Conservation (phyloP, 1,140 invertebrate species). For the Lucilia cuprina region DNA sequence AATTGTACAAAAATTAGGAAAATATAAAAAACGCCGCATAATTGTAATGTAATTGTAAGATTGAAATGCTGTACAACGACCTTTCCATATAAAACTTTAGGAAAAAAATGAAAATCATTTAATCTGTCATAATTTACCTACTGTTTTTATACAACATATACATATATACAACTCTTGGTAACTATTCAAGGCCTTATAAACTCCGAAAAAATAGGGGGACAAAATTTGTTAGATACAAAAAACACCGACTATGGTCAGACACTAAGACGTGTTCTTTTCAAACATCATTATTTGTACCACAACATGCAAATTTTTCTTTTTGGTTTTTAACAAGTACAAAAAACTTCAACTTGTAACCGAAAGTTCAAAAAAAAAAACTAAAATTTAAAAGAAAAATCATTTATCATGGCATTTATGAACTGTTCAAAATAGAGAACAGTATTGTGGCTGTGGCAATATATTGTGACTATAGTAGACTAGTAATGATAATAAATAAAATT, state of each 20-base stretch:
- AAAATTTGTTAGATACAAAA: not conserved
- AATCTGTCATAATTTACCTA: slow-evolving; percentile 19
- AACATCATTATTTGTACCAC: too few species aligned
- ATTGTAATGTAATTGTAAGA: too few species aligned
- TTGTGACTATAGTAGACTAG: not conserved
- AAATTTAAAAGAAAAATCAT: not conserved
- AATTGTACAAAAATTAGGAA: too few species aligned
- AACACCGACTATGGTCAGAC: not conserved
- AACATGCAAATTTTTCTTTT: not conserved
- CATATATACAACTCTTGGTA: not conserved
- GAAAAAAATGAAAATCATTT: not conserved
- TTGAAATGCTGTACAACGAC: too few species aligned
- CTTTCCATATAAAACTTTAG: too few species aligned
- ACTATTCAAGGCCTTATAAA: not conserved
- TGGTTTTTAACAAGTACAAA: not conserved
- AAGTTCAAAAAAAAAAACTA: not conserved
- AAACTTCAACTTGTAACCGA: not conserved
- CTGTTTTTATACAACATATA: not conserved
- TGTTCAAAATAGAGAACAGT: not conserved
- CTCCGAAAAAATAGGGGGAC: not conserved
- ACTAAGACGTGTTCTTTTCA: not conserved
- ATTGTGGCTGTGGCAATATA: too few species aligned
- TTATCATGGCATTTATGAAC: not conserved
- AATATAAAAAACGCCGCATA: too few species aligned
- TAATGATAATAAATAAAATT: not conserved